Percentiles rank a stretch among this genome's conserved stretches.
phyloP scores from a whole-genome alignment of 1,140 invertebrate genomes.

The Leptinotarsa lineolata region DNA sequence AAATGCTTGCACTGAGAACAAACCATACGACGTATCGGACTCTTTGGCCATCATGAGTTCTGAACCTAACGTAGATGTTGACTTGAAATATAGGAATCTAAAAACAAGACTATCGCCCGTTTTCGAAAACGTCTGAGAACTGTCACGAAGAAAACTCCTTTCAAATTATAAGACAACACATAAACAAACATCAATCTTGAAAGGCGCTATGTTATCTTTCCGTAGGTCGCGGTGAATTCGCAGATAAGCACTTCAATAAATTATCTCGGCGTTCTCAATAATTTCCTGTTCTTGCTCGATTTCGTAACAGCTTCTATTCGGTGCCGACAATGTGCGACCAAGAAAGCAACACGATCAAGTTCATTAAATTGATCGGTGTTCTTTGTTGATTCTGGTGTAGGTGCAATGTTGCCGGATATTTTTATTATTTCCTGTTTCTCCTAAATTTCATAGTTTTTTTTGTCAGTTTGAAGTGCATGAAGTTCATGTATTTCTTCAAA shows the following conservation, averaged over 20 bases:
- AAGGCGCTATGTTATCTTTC: background rate
- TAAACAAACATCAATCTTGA: background rate
- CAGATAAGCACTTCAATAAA: background rate
- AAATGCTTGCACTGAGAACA: no score
- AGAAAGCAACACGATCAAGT: background rate
- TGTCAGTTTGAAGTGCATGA: no score
- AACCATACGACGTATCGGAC: no score
- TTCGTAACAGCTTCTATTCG: background rate
- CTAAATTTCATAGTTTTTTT: no score
- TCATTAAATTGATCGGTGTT: conserved; percentile 3
- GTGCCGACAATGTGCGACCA: background rate
- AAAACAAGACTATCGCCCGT: no score
- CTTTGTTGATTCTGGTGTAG: background rate
- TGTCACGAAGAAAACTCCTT: no score
- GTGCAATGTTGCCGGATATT: background rate
- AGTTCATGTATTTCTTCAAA: no score
- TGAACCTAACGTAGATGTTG: no score
- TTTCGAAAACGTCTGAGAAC: no score
- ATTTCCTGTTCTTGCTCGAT: conserved; percentile 2
- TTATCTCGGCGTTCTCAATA: background rate
- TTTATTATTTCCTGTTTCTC: no score
- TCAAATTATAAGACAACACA: background rate
- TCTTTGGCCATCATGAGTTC: no score
- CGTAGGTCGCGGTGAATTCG: background rate
- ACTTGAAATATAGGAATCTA: no score